Percentiles rank a stretch among this genome's conserved stretches.
phyloP scores from a whole-genome alignment of 2,888 invertebrate species.

The Microplitis manilae region DNA sequence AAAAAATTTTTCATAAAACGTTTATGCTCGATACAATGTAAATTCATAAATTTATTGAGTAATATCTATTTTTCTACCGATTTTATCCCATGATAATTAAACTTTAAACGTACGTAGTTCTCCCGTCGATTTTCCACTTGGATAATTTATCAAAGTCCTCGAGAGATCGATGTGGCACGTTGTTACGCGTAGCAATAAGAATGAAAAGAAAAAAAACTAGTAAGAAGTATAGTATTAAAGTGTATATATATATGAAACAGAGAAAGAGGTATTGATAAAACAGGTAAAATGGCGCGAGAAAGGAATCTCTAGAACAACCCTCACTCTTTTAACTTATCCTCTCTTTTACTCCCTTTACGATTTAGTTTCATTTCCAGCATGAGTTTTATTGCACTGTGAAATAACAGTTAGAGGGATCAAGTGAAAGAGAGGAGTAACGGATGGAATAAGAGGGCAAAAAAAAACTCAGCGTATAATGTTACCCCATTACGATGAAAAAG shows the following conservation, averaged over 20 bases:
- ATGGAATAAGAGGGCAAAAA: slow-evolving; percentile 43
- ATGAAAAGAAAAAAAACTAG: slow-evolving; percentile 1
- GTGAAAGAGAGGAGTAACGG: slow-evolving; percentile 4
- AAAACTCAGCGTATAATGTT: slow-evolving; percentile 17
- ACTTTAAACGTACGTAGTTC: neutral
- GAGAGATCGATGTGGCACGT: slow-evolving; percentile 20
- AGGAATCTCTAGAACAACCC: slow-evolving; percentile 20
- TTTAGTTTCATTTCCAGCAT: slow-evolving; percentile 31
- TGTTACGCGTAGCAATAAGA: slow-evolving; percentile 7
- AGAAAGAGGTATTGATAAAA: slow-evolving; percentile 26
- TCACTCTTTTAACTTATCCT: slow-evolving; percentile 3
- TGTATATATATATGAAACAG: neutral
- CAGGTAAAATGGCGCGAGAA: slow-evolving; percentile 29
- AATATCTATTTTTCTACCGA: neutral
- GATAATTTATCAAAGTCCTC: slow-evolving; percentile 28
- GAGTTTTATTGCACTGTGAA: slow-evolving; percentile 36
- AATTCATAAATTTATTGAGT: too few species aligned
- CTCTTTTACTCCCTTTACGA: neutral
- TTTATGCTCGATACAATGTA: too few species aligned
- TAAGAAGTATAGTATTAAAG: neutral
- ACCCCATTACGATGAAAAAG: slow-evolving; percentile 18
- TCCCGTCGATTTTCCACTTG: neutral
- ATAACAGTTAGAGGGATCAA: neutral
- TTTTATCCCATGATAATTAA: neutral
- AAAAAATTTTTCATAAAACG: too few species aligned